Percentiles rank a stretch among this genome's conserved stretches.
These are phyloP conservation scores for Ptyas mucosa DNA, from an alignment of 2,113 vertebrate genomes.

Conservation along the genomic window DNA sequence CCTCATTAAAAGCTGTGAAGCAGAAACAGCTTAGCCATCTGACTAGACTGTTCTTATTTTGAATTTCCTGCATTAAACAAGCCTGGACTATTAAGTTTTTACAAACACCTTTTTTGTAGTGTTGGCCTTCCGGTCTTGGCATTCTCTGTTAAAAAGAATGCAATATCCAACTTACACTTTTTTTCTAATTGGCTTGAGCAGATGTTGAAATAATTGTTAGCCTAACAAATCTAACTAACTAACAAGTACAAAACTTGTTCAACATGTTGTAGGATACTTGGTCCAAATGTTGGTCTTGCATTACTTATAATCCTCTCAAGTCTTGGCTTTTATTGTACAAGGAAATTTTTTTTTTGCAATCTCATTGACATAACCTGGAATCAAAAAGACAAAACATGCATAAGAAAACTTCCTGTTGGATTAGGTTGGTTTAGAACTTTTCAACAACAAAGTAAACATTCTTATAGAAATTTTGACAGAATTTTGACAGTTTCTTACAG, in stretches of 20 bases:
- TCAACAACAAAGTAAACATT: slow-evolving; percentile 10
- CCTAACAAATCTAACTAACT: background rate
- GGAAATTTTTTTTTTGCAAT: background rate
- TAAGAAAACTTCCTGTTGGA: background rate
- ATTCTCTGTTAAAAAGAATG: background rate
- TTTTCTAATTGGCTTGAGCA: background rate
- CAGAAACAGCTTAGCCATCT: background rate
- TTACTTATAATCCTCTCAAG: background rate
- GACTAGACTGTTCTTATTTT: background rate
- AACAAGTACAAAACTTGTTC: background rate
- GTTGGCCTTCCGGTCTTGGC: background rate
- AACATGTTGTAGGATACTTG: background rate
- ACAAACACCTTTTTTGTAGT: background rate
- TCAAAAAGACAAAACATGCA: background rate
- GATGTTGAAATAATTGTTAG: background rate
- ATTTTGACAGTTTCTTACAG: no score
- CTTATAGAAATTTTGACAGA: background rate
- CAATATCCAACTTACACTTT: background rate
- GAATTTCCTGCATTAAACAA: background rate
- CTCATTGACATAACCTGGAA: background rate
- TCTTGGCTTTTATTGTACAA: background rate
- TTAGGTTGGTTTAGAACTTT: background rate
- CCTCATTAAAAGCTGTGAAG: background rate
- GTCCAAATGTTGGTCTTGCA: background rate
- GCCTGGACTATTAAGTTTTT: background rate